A percentile compares a stretch with the other conserved stretches of the same genome.
phyloP scores from a whole-genome alignment of 1,140 invertebrate genomes.

The Gonioctena quinquepunctata region DNA sequence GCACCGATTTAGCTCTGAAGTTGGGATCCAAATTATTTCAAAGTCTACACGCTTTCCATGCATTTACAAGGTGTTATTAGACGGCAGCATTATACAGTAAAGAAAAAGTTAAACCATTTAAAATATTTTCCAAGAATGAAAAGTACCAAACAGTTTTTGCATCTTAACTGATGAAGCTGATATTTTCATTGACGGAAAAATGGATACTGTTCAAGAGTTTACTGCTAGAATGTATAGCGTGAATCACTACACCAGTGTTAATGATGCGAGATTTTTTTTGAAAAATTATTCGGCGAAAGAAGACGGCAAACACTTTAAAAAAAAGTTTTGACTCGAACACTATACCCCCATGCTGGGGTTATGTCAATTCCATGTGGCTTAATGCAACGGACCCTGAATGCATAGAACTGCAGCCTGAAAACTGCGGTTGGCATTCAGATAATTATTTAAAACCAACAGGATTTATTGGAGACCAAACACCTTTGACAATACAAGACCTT shows the following conservation, averaged over 20 bases:
- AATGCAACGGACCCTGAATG: no score
- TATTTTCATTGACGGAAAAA: constrained; percentile 23
- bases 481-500: no score
- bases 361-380: no score
- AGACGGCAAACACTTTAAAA: background rate
- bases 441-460: no score
- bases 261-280: constrained; percentile 42
- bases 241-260: constrained; percentile 39
- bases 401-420: no score
- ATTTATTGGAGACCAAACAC: no score
- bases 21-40: constrained; percentile 45
- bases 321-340: background rate
- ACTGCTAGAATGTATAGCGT: constrained; percentile 24
- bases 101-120: constrained; percentile 49
- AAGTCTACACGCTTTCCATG: constrained; percentile 46
- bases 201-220: constrained; percentile 16
- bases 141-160: constrained; percentile 43
- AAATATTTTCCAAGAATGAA: no score
- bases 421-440: no score
- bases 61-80: constrained; percentile 50
- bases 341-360: no score
- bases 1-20: constrained; percentile 40
- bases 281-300: background rate
- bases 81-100: constrained; percentile 49
- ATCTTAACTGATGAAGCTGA: constrained; percentile 29